These are phyloP conservation scores for Eupithecia abbreviata DNA, from an alignment of 2,888 invertebrate species.

Conservation along the genomic window DNA sequence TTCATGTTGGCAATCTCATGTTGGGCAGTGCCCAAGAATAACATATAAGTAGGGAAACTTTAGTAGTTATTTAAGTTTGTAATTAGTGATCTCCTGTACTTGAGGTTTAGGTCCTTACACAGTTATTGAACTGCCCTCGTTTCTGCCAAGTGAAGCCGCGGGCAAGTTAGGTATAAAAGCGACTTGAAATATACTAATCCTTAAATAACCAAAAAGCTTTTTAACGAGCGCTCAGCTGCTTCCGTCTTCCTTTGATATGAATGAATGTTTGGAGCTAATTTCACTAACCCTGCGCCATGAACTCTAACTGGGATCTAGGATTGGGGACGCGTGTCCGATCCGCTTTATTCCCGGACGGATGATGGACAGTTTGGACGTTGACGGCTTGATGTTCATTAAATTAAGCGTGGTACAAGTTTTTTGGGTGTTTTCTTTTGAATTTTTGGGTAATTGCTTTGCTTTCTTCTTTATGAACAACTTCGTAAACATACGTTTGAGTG, in stretches of 20 bases:
- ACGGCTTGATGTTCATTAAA: constrained; percentile 28
- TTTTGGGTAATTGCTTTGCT: not conserved
- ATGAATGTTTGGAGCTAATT: constrained; percentile 50
- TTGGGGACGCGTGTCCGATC: constrained; percentile 51
- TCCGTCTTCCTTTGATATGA: constrained; percentile 20
- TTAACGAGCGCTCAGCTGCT: constrained; percentile 4
- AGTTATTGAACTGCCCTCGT: not conserved
- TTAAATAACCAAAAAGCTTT: constrained; percentile 9
- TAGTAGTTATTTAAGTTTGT: not conserved
- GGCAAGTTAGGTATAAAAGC: not conserved
- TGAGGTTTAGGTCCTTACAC: not conserved
- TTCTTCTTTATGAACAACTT: not conserved
- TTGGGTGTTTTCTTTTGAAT: not conserved
- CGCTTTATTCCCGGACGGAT: constrained; percentile 46
- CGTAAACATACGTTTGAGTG: not conserved
- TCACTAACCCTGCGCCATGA: constrained; percentile 72
- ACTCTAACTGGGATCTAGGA: constrained; percentile 63
- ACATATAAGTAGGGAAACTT: not conserved
- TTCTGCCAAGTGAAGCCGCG: not conserved
- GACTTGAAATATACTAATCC: not conserved
- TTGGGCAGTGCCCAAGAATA: not conserved
- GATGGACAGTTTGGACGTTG: constrained; percentile 41
- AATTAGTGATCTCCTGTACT: not conserved
- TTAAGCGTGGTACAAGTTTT: not conserved
- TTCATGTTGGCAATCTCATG: not conserved